phyloP scores from a whole-genome alignment of 2,113 vertebrate species.

The Nannospalax galili region DNA sequence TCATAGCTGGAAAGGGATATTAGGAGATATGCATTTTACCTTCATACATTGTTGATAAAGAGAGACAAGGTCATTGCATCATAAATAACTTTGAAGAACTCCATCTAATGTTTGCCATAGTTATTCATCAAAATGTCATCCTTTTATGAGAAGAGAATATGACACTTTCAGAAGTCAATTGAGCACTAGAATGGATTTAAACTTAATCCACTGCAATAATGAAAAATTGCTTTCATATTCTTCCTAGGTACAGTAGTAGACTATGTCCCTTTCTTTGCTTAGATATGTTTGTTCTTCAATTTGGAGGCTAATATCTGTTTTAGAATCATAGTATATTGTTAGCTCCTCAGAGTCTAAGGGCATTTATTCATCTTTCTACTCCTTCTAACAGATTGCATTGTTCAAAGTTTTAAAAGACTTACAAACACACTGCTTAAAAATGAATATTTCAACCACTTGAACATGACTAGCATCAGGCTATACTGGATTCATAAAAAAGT shows the following conservation, averaged over 20 bases:
- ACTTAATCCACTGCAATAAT: background rate
- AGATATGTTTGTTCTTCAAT: background rate
- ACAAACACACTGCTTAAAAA: background rate
- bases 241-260: background rate
- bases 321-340: background rate
- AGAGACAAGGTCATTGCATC: background rate
- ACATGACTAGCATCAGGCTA: background rate
- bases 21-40: background rate
- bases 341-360: background rate
- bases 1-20: background rate
- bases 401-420: background rate
- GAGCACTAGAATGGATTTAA: background rate
- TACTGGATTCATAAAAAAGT: background rate
- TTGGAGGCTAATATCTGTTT: background rate
- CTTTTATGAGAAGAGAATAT: constrained; percentile 31
- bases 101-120: background rate
- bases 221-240: background rate
- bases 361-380: background rate
- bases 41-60: constrained; percentile 1
- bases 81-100: constrained; percentile 34
- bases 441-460: background rate
- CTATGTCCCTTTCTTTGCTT: background rate
- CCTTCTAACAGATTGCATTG: background rate
- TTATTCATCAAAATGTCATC: constrained; percentile 5
- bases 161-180: background rate